Base-by-base conservation (phyloP, 2,797 vertebrate species). In the Phalanger gymnotis region DNA sequence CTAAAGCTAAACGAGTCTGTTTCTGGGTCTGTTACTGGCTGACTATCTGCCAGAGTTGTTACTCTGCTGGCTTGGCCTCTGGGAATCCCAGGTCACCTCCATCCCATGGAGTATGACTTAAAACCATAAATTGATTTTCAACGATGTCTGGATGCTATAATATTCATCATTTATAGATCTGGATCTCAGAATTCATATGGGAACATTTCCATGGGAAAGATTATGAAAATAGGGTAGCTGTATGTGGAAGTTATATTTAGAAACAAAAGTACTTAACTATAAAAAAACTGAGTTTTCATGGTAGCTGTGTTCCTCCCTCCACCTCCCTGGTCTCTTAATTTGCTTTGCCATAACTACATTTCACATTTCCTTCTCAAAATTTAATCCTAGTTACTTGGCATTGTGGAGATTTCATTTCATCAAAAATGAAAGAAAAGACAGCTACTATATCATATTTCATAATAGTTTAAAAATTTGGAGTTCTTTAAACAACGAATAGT, bases 391-490 rank as follows among this genome's bases (percentile, higher is more conserved):
- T 94, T 54, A 92, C 28, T 56, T 94, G 90, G 11, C 61, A 91
- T 90, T 73, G 53, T 56, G 81, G 93, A 92, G 57, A 87, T 54
- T 61, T 66, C 7, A 52, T 94, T 95, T 93, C 53, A 93, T 94
- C 66, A 73, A n/a, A 73, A n/a, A 56, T 40, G 93, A 73, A 93
- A 94, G 47, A 28, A 94, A 54, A 66, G 14, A 93, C n/a, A 91
- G 19, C 47, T 73, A 81, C 53, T 94, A 0, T 93, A 47, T 94
- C 31, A 55, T n/a, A 89, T 53, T 90, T 96, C n/a, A 90, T 54
- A 93, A 51, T 81, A 90, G 40, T 53, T 40, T 61, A 94, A 34
- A 34, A 61, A 5, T 92, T 92, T 66, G 11, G 54, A 47, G 0
- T 61, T 93, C 16, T 94, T 47, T 28, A 91, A 56, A 57, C 53